These are phyloP conservation scores for Sorex araneus DNA, from an alignment of 2,113 vertebrate genomes.

Conservation along the genomic window DNA sequence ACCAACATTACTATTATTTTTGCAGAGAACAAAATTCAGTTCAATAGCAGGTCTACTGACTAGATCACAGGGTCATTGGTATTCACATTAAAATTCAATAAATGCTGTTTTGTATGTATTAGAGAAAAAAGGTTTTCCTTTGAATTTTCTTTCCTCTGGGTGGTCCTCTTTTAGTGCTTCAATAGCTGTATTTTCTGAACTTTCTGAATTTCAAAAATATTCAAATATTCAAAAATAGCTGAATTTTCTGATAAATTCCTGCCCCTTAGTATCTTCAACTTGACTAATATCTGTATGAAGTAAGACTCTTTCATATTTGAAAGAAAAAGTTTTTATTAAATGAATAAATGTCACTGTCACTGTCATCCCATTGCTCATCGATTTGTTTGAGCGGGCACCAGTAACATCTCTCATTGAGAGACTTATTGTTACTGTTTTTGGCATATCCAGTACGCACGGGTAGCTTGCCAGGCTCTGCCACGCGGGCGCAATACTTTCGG, in stretches of 20 bases:
- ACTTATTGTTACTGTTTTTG: no score
- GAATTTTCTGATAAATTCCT: neutral
- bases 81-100: neutral
- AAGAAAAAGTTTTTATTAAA: neutral
- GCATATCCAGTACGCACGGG: no score
- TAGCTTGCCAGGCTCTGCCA: no score
- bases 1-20: neutral
- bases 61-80: neutral
- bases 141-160: neutral
- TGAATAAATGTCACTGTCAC: no score
- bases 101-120: neutral
- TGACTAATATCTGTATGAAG: fast-evolving
- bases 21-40: neutral
- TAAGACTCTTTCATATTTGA: neutral
- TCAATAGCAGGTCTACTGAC: neutral
- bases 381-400: no score
- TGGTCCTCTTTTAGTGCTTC: neutral
- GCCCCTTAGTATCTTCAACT: neutral
- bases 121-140: neutral
- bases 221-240: no score
- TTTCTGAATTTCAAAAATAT: no score
- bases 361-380: no score
- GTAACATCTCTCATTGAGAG: no score
- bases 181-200: no score
- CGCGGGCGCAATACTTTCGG: no score